These are phyloP conservation scores for Eurytoma adleriae DNA, from an alignment of 2,888 invertebrate genomes.

Conservation along the genomic window DNA sequence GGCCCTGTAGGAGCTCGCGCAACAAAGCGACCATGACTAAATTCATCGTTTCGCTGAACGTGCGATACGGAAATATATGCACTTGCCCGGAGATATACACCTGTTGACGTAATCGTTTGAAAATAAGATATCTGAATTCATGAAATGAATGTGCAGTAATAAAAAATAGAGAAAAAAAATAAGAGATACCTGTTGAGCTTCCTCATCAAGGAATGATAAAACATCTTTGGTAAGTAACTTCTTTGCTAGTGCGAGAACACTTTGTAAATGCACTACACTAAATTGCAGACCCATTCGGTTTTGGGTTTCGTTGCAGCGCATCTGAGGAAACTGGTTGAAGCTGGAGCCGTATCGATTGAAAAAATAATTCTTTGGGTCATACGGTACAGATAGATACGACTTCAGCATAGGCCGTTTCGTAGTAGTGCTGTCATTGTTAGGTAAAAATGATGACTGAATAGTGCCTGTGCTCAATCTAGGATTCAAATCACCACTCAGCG, in stretches of 20 bases:
- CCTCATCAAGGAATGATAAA: conserved; percentile 88
- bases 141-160: too few relatives aligned
- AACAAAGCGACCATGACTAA: conserved; percentile 94
- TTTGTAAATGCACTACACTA: conserved; percentile 87
- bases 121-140: not conserved
- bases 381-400: conserved; percentile 83
- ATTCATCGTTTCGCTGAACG: conserved; percentile 96
- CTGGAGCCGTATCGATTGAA: conserved; percentile 95
- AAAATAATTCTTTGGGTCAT: conserved; percentile 90
- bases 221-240: conserved; percentile 91
- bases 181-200: conserved; percentile 84
- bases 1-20: conserved; percentile 92
- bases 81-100: conserved; percentile 74
- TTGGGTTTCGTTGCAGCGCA: conserved; percentile 86
- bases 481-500: conserved; percentile 89
- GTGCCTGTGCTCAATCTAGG: conserved; percentile 78
- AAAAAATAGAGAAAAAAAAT: not conserved
- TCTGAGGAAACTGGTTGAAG: conserved; percentile 92
- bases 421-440: conserved; percentile 63
- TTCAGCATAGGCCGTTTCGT: conserved; percentile 76
- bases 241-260: conserved; percentile 88
- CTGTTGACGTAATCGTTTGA: conserved; percentile 74
- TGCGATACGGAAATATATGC: conserved; percentile 90
- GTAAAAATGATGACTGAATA: conserved; percentile 62
- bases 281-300: conserved; percentile 83